Percentiles rank a stretch among this genome's conserved stretches.
Conservation (phyloP, 2,888 invertebrate species). For the Leptogaster cylindrica region DNA sequence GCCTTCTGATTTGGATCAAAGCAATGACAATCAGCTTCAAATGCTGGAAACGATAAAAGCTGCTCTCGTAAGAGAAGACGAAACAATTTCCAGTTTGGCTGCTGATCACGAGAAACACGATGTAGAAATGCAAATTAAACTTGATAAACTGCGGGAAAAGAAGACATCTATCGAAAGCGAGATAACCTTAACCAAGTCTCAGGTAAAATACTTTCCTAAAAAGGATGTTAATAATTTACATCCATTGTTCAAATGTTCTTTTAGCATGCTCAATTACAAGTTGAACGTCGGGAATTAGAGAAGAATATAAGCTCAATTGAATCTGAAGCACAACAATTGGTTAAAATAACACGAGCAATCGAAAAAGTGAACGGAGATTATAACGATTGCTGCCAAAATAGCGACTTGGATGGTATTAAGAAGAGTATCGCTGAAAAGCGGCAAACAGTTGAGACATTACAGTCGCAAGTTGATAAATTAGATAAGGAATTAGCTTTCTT, state of each 20-base stretch:
- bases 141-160: conserved; percentile 65
- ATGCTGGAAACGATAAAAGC: conserved; percentile 53
- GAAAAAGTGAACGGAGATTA: conserved; percentile 64
- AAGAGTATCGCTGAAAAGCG: conserved; percentile 68
- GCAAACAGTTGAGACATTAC: conserved; percentile 66
- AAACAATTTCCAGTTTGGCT: conserved; percentile 53
- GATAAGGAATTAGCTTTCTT: conserved; percentile 62
- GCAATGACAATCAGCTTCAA: conserved; percentile 55
- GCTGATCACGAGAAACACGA: conserved; percentile 53
- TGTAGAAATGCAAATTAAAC: conserved; percentile 64
- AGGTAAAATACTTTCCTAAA: conserved; percentile 46
- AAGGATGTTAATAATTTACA: no score
- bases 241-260: conserved; percentile 8
- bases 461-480: conserved; percentile 67
- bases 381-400: conserved; percentile 63
- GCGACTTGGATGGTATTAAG: conserved; percentile 66
- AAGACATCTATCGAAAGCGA: conserved; percentile 72
- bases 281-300: conserved; percentile 66
- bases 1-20: conserved; percentile 47
- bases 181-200: conserved; percentile 66
- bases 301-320: conserved; percentile 69
- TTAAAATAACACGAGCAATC: conserved; percentile 63
- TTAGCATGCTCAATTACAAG: conserved; percentile 61
- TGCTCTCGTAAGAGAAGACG: conserved; percentile 53
- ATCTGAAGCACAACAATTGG: conserved; percentile 64